Percentiles rank a stretch among this genome's conserved stretches.
phyloP scores from a whole-genome alignment of 2,113 vertebrate species.

The Xyliphius kryptos region DNA sequence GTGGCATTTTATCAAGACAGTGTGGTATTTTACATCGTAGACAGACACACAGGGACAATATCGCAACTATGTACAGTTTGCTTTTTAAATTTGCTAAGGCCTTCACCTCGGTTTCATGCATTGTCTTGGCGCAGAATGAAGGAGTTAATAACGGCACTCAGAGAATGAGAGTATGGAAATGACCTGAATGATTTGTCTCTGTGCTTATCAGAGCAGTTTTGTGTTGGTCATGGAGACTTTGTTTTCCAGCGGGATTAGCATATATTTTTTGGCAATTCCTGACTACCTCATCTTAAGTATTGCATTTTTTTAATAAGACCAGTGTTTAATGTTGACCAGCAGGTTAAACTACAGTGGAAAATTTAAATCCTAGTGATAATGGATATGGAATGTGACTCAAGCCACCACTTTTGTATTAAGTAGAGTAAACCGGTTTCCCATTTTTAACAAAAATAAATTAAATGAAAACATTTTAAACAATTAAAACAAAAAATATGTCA shows the following conservation, averaged over 20 bases:
- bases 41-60: conserved; percentile 13
- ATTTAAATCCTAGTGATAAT: no score
- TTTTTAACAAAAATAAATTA: no score
- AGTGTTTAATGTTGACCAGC: no score
- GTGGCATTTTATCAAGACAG: conserved; percentile 9
- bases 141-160: conserved; percentile 45
- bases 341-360: no score
- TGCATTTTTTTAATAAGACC: no score
- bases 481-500: no score
- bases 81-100: conserved; percentile 57
- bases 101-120: conserved; percentile 66
- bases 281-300: no score
- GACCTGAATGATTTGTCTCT: conserved; percentile 50
- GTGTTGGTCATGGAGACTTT: conserved; percentile 38
- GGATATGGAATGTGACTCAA: no score
- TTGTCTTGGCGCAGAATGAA: conserved; percentile 64
- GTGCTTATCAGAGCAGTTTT: conserved; percentile 65
- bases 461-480: no score
- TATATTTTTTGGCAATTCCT: no score
- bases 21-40: conserved; percentile 20
- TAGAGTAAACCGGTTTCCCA: no score
- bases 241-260: background rate
- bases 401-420: no score
- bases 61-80: conserved; percentile 39
- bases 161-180: conserved; percentile 36